phyloP scores from a whole-genome alignment of 2,113 vertebrate genomes.

The Caranx melampygus region DNA sequence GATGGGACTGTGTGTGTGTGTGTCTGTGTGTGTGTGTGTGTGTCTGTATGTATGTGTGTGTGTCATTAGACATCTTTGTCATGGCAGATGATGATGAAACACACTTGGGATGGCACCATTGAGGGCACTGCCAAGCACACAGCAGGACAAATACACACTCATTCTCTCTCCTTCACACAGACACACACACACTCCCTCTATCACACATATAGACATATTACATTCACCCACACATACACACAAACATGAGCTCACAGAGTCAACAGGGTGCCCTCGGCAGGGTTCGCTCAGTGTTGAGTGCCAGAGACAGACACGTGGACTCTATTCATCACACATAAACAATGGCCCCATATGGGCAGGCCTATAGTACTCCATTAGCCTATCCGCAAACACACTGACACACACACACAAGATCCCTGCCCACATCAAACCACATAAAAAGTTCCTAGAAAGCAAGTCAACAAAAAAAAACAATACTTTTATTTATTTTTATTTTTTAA shows the following conservation, averaged over 20 bases:
- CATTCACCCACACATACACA: conserved; percentile 41
- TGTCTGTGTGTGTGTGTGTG: conserved; percentile 69
- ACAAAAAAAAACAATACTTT: background rate
- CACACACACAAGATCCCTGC: conserved; percentile 17
- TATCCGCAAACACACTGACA: conserved; percentile 48
- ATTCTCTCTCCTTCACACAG: conserved; percentile 61
- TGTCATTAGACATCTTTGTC: conserved; percentile 86
- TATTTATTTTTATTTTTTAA: background rate
- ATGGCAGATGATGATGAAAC: conserved; percentile 86
- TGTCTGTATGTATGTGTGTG: conserved; percentile 72
- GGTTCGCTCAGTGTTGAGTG: conserved; percentile 74
- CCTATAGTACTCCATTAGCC: conserved; percentile 70
- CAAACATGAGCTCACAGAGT: conserved; percentile 70
- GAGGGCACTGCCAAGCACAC: conserved; percentile 86
- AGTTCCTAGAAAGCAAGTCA: background rate
- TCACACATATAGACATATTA: conserved; percentile 48
- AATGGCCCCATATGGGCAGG: conserved; percentile 77
- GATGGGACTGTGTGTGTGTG: conserved; percentile 78
- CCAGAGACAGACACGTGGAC: conserved; percentile 76
- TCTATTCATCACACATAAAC: conserved; percentile 83
- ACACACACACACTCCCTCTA: conserved; percentile 33
- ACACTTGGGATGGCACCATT: conserved; percentile 80
- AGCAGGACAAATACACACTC: conserved; percentile 81
- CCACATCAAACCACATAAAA: conserved; percentile 29
- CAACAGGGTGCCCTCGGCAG: conserved; percentile 80